Evolutionary conservation across 2,888 invertebrate species (phyloP).

Genomic region (Spisula subtruncata): DNA sequence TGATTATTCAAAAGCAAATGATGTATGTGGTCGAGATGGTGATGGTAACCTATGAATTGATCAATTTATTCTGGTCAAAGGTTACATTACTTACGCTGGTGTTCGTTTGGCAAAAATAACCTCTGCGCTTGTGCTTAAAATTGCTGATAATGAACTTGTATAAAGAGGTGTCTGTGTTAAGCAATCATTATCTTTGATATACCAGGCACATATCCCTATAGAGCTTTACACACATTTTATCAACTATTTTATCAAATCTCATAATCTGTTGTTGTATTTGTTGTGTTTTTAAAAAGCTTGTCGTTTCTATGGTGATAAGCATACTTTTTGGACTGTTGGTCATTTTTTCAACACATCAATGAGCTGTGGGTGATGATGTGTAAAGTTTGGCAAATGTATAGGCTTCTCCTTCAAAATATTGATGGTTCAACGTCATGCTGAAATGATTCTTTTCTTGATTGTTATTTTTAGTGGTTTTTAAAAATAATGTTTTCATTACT

Average conservation of each 20-base stretch:
- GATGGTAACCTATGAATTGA: too few relatives aligned
- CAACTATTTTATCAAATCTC: slow-evolving; percentile 45
- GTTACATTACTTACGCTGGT: neutral
- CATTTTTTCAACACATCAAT: slow-evolving; percentile 28
- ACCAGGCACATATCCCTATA: slow-evolving; percentile 44
- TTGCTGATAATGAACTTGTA: slow-evolving; percentile 17
- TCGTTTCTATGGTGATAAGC: slow-evolving; percentile 33
- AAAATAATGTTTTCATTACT: too few relatives aligned
- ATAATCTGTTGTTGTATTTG: slow-evolving; percentile 52
- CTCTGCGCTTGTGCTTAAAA: neutral
- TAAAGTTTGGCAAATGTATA: slow-evolving; percentile 3
- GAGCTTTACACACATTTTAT: slow-evolving; percentile 35
- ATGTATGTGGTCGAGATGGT: too few relatives aligned
- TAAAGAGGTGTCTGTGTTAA: slow-evolving; percentile 29
- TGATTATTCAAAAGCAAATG: too few relatives aligned
- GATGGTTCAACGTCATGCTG: neutral
- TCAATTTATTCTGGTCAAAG: too few relatives aligned
- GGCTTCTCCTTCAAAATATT: neutral
- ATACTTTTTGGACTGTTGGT: slow-evolving; percentile 25
- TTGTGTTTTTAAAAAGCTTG: slow-evolving; percentile 50
- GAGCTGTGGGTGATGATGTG: slow-evolving; percentile 23
- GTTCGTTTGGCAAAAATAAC: neutral
- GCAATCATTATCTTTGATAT: slow-evolving; percentile 35
- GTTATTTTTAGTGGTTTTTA: too few relatives aligned
- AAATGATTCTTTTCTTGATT: too few relatives aligned